Conservation (phyloP, 2,797 vertebrate genomes). For the Lepidocolaptes lacrymiger region DNA sequence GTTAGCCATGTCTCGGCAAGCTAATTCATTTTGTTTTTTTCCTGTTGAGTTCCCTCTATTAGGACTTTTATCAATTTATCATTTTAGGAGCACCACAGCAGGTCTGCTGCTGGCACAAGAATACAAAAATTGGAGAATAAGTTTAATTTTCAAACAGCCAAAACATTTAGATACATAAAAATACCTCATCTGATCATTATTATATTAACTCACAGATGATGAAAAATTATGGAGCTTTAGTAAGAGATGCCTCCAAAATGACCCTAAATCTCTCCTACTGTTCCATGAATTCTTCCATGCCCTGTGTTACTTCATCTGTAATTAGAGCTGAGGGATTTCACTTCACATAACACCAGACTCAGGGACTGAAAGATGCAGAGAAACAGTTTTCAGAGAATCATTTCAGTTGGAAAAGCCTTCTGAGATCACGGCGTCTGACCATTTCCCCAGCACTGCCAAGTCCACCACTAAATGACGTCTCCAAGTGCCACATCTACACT, state of each 20-base stretch:
- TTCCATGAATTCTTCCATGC: neutral
- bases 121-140: slow-evolving; percentile 71
- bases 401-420: neutral
- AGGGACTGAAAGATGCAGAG: neutral
- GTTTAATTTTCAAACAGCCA: slow-evolving; percentile 72
- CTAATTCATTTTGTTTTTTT: slow-evolving; percentile 77
- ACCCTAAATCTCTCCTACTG: neutral
- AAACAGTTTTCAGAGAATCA: neutral
- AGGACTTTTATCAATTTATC: slow-evolving; percentile 71
- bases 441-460: too few relatives aligned
- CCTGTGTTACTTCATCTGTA: neutral
- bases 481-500: neutral
- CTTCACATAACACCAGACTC: neutral
- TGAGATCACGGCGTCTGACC: neutral
- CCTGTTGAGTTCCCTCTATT: slow-evolving; percentile 65
- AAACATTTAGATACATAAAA: slow-evolving; percentile 68
- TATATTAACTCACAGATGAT: neutral
- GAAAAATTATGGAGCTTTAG: slow-evolving; percentile 8
- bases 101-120: slow-evolving; percentile 27
- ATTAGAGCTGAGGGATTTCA: neutral
- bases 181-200: slow-evolving; percentile 26
- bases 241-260: slow-evolving; percentile 17
- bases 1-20: slow-evolving; percentile 76
- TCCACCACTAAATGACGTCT: fast-evolving
- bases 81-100: slow-evolving; percentile 60